These are phyloP conservation scores for Drosophila funebris DNA, from an alignment of 1,140 invertebrate genomes.

Conservation along the genomic window DNA sequence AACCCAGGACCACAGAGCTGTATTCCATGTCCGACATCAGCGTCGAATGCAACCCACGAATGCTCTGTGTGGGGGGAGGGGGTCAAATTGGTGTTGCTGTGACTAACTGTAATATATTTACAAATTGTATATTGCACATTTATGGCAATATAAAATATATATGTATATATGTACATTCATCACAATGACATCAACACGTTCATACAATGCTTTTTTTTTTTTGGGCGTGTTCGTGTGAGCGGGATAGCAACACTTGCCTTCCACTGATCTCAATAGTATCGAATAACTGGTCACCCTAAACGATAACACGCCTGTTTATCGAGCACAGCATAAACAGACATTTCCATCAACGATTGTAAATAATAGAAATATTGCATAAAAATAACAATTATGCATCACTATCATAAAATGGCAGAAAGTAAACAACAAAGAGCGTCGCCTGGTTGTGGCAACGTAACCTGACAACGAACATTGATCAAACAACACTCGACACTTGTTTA, in stretches of 20 bases:
- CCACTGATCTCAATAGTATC: not conserved
- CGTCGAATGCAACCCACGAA: conserved; percentile 31
- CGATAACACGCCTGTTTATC: not conserved
- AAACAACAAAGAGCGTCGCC: not conserved
- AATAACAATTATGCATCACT: not conserved
- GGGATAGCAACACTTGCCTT: conserved; percentile 2
- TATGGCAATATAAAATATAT: not conserved
- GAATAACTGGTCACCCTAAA: not conserved
- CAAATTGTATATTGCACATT: too few relatives aligned
- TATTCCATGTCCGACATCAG: conserved; percentile 24
- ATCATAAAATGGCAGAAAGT: not conserved
- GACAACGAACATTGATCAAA: conserved; percentile 4
- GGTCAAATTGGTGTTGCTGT: too few relatives aligned
- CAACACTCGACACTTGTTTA: not conserved
- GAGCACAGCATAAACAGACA: not conserved
- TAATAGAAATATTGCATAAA: not conserved
- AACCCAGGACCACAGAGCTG: conserved; percentile 46
- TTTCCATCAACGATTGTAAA: too few relatives aligned
- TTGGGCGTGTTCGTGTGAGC: conserved; percentile 27
- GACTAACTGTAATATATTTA: too few relatives aligned
- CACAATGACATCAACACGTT: conserved; percentile 28
- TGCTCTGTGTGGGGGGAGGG: too few relatives aligned
- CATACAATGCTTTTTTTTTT: not conserved
- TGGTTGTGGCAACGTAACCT: not conserved
- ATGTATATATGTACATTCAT: conserved; percentile 3